Percentiles rank a stretch among this genome's conserved stretches.
phyloP scores from a whole-genome alignment of 2,888 invertebrate species.

The Limnephilus auricula region DNA sequence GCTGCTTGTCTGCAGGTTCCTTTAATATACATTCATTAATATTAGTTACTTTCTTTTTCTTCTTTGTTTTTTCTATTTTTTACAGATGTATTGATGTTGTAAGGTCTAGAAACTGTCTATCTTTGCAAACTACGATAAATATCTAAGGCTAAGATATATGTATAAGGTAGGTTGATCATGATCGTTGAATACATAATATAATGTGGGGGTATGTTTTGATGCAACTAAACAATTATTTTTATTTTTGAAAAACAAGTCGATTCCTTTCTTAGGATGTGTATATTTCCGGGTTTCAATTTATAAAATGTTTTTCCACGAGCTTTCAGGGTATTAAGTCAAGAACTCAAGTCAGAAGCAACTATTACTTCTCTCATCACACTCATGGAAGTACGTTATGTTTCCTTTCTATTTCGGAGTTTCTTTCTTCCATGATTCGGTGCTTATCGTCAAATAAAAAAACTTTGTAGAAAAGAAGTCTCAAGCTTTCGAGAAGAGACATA shows the following conservation, averaged over 20 bases:
- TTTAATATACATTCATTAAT: too few relatives aligned
- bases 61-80: too few relatives aligned
- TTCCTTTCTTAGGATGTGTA: neutral
- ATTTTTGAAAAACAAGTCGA: neutral
- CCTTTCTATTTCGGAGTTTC: neutral
- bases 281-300: neutral
- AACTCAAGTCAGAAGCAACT: neutral
- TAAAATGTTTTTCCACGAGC: neutral
- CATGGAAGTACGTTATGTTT: neutral
- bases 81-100: too few relatives aligned
- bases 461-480: neutral
- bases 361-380: neutral
- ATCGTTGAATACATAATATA: neutral
- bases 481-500: neutral
- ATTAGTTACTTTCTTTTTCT: too few relatives aligned
- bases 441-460: too few relatives aligned
- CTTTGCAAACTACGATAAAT: neutral
- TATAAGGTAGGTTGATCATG: neutral
- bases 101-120: neutral
- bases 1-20: too few relatives aligned
- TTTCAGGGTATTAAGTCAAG: neutral
- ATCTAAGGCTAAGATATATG: neutral
- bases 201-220: neutral
- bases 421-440: neutral
- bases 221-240: neutral